Evolutionary conservation across 2,888 invertebrate species (phyloP).

Genomic region (Odontocolon sp.): DNA sequence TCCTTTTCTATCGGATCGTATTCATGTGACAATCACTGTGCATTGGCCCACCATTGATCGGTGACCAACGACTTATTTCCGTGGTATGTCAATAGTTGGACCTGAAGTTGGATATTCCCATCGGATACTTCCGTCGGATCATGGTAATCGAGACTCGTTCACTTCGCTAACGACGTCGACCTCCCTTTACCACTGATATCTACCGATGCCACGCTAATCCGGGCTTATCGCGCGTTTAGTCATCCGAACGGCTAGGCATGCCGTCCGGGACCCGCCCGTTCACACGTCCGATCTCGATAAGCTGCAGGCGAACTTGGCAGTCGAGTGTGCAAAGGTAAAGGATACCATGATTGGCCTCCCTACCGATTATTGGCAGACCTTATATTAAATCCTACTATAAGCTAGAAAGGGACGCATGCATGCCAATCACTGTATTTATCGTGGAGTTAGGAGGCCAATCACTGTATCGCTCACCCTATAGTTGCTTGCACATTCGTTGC

Average conservation of each 20-base stretch:
- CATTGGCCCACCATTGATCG: no score
- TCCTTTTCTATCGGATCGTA: no score
- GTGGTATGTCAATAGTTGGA: background rate
- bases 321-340: conserved; percentile 20
- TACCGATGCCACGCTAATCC: conserved; percentile 62
- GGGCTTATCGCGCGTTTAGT: conserved; percentile 70
- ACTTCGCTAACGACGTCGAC: background rate
- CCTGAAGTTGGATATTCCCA: background rate
- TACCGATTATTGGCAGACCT: no score
- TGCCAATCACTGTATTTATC: no score
- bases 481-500: conserved; percentile 21
- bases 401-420: no score
- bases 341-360: no score
- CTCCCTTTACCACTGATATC: conserved; percentile 17
- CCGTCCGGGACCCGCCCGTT: conserved; percentile 56
- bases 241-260: conserved; percentile 62
- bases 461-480: conserved; percentile 14
- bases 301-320: conserved; percentile 49
- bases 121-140: background rate
- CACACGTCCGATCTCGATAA: conserved; percentile 62
- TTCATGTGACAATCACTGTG: no score
- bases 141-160: background rate
- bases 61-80: no score
- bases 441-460: no score
- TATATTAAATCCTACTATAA: no score